Conservation (phyloP, 2,113 vertebrate genomes). For the Dermatemys mawii region DNA sequence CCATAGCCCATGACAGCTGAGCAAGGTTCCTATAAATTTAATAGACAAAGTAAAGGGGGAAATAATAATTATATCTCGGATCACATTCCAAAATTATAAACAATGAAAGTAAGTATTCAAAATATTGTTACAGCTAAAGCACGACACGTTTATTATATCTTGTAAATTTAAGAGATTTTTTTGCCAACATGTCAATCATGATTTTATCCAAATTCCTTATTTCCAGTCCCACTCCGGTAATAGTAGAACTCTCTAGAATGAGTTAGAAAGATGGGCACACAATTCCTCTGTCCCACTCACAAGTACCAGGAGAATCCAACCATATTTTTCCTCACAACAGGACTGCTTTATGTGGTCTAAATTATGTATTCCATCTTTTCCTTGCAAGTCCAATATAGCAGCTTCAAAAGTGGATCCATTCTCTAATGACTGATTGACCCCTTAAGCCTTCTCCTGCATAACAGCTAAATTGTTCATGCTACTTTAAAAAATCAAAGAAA, state of each 20-base stretch:
- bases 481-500: not conserved
- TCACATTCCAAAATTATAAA: not conserved
- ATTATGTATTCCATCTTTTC: too few relatives aligned
- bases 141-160: not conserved
- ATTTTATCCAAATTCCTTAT: not conserved
- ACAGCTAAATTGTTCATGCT: not conserved
- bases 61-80: not conserved
- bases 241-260: not conserved
- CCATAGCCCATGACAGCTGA: slow-evolving; percentile 90
- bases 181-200: not conserved
- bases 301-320: too few relatives aligned
- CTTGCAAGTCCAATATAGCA: not conserved
- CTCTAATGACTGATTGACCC: not conserved
- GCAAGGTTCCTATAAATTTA: slow-evolving; percentile 87
- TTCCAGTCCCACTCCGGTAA: not conserved
- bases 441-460: not conserved
- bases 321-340: too few relatives aligned
- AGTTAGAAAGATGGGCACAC: not conserved
- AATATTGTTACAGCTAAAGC: not conserved
- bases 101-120: not conserved
- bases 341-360: too few relatives aligned
- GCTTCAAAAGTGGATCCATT: not conserved
- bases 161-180: not conserved
- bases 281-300: too few relatives aligned
- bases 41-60: not conserved